Conservation (phyloP, 1,140 invertebrate species). For the Pectinophora gossypiella region DNA sequence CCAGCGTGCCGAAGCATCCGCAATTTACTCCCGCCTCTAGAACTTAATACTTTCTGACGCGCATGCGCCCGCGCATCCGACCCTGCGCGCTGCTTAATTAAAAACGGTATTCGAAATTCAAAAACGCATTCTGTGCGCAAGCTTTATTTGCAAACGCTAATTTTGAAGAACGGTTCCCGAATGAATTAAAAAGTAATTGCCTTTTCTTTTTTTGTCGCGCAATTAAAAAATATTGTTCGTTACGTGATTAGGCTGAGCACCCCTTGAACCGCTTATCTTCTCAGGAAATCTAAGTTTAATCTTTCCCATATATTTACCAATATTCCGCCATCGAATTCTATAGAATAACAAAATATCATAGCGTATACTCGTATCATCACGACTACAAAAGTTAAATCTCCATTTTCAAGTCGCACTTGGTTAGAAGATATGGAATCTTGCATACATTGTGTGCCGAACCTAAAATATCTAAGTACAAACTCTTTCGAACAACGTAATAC, state of each 20-base stretch:
- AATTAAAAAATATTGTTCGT: too few species aligned
- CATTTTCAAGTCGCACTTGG: background rate
- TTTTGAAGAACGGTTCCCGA: conserved; percentile 2
- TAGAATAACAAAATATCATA: background rate
- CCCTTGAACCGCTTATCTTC: too few species aligned
- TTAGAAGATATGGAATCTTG: conserved; percentile 22
- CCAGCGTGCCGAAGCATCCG: conserved; percentile 8
- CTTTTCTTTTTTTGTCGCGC: background rate
- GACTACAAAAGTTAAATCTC: background rate
- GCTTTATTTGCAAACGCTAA: conserved; percentile 19
- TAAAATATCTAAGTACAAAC: conserved; percentile 11
- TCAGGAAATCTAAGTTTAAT: background rate
- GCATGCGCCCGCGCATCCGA: conserved; percentile 5
- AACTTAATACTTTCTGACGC: conserved; percentile 22
- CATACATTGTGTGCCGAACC: conserved; percentile 26
- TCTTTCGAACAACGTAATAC: conserved; percentile 1
- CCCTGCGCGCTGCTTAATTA: conserved; percentile 19
- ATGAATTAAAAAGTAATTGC: background rate
- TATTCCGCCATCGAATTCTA: background rate
- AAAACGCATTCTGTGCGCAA: conserved; percentile 11
- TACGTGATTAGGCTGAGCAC: background rate
- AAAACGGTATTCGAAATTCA: conserved; percentile 24
- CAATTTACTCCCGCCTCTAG: conserved; percentile 18
- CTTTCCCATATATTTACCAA: background rate
- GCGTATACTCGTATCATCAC: background rate